These are phyloP conservation scores for Drosophila ercepeae DNA, from an alignment of 1,140 invertebrate species.

Conservation along the genomic window DNA sequence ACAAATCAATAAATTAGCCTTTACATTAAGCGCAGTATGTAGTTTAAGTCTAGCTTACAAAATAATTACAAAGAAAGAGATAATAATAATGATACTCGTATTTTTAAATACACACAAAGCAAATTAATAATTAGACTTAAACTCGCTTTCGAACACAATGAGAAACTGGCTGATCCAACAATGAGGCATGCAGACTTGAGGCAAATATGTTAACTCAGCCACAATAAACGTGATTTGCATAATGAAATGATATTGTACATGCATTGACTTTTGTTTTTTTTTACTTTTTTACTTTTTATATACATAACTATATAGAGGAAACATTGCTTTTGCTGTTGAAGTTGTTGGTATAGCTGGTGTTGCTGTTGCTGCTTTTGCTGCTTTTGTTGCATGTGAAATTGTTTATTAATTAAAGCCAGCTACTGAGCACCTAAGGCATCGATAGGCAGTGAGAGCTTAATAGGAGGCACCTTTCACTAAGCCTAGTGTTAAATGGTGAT, in stretches of 20 bases:
- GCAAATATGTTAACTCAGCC: conserved; percentile 11
- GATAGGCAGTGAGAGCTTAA: conserved; percentile 52
- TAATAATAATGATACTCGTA: conserved; percentile 51
- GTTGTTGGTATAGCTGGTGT: not conserved
- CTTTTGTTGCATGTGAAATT: conserved; percentile 40
- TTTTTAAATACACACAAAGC: conserved; percentile 45
- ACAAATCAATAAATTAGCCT: conserved; percentile 63
- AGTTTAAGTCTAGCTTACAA: conserved; percentile 47
- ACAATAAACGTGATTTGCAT: conserved; percentile 46
- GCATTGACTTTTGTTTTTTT: conserved; percentile 37
- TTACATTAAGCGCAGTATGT: conserved; percentile 60
- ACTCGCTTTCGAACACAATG: conserved; percentile 48
- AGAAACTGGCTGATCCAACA: conserved; percentile 34
- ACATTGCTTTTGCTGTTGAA: conserved; percentile 12
- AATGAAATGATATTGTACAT: conserved; percentile 44
- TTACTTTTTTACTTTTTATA: conserved; percentile 24
- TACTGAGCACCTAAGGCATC: conserved; percentile 52
- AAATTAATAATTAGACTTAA: conserved; percentile 39
- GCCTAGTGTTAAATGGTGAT: conserved; percentile 9
- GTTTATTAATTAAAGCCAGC: conserved; percentile 48
- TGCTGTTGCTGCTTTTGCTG: conserved; percentile 16
- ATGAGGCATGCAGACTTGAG: conserved; percentile 31
- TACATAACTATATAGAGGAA: conserved; percentile 33
- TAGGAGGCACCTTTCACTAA: conserved; percentile 36
- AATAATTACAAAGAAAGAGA: conserved; percentile 54